Base-by-base conservation (phyloP, 1,140 invertebrate species). In the Drosophila albomicans region DNA sequence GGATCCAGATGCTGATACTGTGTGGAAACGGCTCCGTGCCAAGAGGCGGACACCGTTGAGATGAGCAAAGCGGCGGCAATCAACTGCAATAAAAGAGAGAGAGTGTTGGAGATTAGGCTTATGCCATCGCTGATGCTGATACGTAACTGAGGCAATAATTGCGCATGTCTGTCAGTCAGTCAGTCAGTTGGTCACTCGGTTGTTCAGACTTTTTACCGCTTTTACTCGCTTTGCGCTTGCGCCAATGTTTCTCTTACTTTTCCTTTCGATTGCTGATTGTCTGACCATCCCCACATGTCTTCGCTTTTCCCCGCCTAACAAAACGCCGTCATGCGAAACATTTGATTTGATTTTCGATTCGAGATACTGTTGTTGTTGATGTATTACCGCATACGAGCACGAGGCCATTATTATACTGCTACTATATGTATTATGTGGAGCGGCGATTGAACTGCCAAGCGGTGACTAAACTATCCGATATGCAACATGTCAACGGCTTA, bases 1-100 rank as follows among this genome's bases (percentile, higher is more conserved):
- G 94, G 94, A 81, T 96, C 95, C 91, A 96, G 95, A 38, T 94
- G 93, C 82, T 95, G 93, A 62, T 94, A 94, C 62, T 94, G 92
- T 62, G 93, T 93, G 43, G 92, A 91, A 28, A 94, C 92, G 25
- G 93, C 91, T 30, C 89, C 92, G 62, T 92, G 81, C 68, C 82
- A 80, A 1, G 82, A 71, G 25, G 91, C 91, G 45, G 91, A 92
- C 56, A 91, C 91, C 57, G 91, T 87, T 59, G 92, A 87, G 32
- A 91, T 78, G 51, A 92, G 79, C 67, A 92, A 63, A 13, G 85
- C 90, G 57, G 86, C 78, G 58, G 91, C 78, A 78, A 92, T 78
- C 51, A 92, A 61, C 91, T 92, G 52, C 7, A 68, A 41, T 4
- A 51, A 3, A 25, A 13, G 13, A 32, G 7, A 25, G 25, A 69